Evolutionary conservation across 1,140 invertebrate species (phyloP), one percentile per base, ranked within the genome.

Genomic region (Ostrea edulis): DNA sequence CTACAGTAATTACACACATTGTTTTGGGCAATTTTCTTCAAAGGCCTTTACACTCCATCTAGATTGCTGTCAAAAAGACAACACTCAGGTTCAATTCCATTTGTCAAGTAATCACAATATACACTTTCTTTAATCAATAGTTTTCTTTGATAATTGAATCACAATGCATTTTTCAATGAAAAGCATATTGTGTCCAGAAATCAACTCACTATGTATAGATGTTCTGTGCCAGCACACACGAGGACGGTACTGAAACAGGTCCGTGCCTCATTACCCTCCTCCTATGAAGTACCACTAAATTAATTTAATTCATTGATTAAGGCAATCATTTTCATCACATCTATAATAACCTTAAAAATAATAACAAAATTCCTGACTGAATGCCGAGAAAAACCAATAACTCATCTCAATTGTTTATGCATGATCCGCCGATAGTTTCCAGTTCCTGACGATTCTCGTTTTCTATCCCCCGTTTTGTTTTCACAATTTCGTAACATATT

Each of bases 141-240:
- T 77, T 77, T 77, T 77, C 68, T 77, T 77, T 77, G 29, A 35
- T 77, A 77, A 77, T 77, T 77, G 68, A 77, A 77, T 77, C 68
- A 77, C 68, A 77, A 77, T 77, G 68, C 29, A 62, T 20, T 29
- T 62, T 14, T 22, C 25, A 22, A 77, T 77, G 68, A 77, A 77
- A 77, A 25, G 9, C 8, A 44, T 44, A 44, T 44, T 14, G 29
- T 14, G 35, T 25, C 29, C 68, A 11, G 25, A 77, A 77, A 44
- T 44, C 35, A 44, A 44, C 35, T 44, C 35, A 44, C 35, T 77
- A 22, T 35, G 29, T 77, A 71, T 71, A 29, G 29, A 35, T 25
- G 68, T 77, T 77, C 68, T 25, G 14, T 29, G 68, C 68, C 68
- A 29, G 22, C 35, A 25, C 68, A 29, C 25, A 4, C 68, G 12